phyloP scores from a whole-genome alignment of 2,888 invertebrate species.

The Agapostemon virescens region DNA sequence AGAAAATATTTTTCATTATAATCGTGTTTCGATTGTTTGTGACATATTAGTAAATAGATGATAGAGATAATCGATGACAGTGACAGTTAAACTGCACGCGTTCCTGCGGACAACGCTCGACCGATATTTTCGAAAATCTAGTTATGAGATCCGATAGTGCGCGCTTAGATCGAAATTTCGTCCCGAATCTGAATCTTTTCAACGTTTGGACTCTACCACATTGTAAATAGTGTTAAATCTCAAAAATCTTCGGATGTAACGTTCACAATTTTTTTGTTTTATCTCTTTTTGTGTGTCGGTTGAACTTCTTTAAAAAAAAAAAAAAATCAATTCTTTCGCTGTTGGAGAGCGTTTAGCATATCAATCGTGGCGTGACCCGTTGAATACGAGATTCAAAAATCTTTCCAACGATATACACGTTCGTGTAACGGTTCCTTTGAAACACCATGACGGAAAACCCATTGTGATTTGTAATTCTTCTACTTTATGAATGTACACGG shows the following conservation, averaged over 20 bases:
- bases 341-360: background rate
- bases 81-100: conserved; percentile 33
- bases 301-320: background rate
- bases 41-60: background rate
- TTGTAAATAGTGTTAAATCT: background rate
- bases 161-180: conserved; percentile 9
- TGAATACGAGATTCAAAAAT: conserved; percentile 8
- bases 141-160: conserved; percentile 9
- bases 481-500: background rate
- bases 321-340: background rate
- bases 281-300: too few species aligned
- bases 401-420: conserved; percentile 3
- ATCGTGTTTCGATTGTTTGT: background rate
- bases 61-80: conserved; percentile 14
- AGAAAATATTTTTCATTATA: background rate
- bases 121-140: background rate
- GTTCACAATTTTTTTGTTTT: background rate
- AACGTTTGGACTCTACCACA: conserved; percentile 61
- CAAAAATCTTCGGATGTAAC: background rate
- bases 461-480: conserved; percentile 26
- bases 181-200: conserved; percentile 19
- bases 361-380: conserved; percentile 10
- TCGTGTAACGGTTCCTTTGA: conserved; percentile 36
- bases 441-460: conserved; percentile 24
- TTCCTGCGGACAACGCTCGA: background rate